Percentiles rank a stretch among this genome's conserved stretches.
These are phyloP conservation scores for Tachina lurida DNA, from an alignment of 2,888 invertebrate species.

Conservation along the genomic window DNA sequence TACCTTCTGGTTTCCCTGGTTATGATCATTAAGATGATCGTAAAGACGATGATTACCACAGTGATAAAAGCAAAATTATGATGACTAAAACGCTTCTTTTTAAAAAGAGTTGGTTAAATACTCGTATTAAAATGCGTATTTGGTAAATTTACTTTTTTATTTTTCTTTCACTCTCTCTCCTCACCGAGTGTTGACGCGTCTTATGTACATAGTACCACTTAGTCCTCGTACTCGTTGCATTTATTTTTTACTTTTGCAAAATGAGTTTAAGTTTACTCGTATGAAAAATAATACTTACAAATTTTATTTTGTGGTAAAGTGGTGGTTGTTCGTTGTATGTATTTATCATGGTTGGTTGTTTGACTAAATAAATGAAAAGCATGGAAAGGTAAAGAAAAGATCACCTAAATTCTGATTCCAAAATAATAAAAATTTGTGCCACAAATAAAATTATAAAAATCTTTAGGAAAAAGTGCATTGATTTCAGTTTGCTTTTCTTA, in stretches of 20 bases:
- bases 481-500: constrained; percentile 34
- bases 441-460: constrained; percentile 34
- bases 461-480: constrained; percentile 36
- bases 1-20: neutral
- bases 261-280: constrained; percentile 67
- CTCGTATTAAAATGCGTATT: constrained; percentile 41
- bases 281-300: constrained; percentile 62
- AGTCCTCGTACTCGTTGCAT: constrained; percentile 30
- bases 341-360: neutral
- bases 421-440: constrained; percentile 15
- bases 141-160: constrained; percentile 35
- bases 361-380: neutral
- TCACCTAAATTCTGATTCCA: constrained; percentile 12
- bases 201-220: neutral
- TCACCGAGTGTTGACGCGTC: constrained; percentile 1
- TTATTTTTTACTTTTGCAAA: constrained; percentile 43
- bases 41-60: constrained; percentile 27
- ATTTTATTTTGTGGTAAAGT: constrained; percentile 64
- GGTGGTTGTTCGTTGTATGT: constrained; percentile 27
- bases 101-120: constrained; percentile 5
- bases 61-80: constrained; percentile 49
- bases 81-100: constrained; percentile 19
- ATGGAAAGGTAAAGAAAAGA: constrained; percentile 12
- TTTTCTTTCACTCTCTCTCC: neutral
- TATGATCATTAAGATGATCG: constrained; percentile 31